Conservation (phyloP, 2,113 vertebrate species). For the Pseudonaja textilis region DNA sequence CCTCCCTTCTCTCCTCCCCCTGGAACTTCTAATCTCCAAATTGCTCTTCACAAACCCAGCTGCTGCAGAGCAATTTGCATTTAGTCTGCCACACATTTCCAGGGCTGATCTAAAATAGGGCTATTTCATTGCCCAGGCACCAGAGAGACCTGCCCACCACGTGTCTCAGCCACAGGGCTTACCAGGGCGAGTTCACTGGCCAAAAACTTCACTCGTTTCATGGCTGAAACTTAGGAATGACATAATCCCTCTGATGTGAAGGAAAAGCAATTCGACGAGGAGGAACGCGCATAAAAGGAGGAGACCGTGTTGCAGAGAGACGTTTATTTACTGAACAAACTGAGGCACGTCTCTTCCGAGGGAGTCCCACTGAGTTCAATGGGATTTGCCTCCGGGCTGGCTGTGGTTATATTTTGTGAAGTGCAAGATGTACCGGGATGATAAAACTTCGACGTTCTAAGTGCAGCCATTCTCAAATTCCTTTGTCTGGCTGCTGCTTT, state of each 20-base stretch:
- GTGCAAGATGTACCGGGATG: no score
- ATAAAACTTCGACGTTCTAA: neutral
- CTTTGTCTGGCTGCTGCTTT: neutral
- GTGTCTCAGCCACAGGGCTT: neutral
- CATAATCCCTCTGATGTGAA: neutral
- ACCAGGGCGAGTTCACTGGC: neutral
- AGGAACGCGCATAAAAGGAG: neutral
- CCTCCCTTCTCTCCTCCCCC: neutral
- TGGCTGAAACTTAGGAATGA: neutral
- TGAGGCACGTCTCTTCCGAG: neutral
- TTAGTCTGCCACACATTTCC: constrained; percentile 27
- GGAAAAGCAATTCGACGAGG: neutral
- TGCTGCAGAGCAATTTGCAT: constrained; percentile 27
- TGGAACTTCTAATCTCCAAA: constrained; percentile 40
- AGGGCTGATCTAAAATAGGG: constrained; percentile 4
- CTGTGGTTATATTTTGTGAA: neutral
- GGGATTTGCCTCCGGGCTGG: neutral
- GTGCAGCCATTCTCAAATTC: no score
- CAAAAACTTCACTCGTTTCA: neutral
- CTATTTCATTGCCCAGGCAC: constrained; percentile 44
- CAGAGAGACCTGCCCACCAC: constrained; percentile 6
- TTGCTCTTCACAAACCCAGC: constrained; percentile 37
- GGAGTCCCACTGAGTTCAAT: neutral
- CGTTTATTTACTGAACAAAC: neutral
- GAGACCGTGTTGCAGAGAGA: neutral